Evolutionary conservation across 2,113 vertebrate genomes (phyloP).

Genomic region (Apodemus sylvaticus): DNA sequence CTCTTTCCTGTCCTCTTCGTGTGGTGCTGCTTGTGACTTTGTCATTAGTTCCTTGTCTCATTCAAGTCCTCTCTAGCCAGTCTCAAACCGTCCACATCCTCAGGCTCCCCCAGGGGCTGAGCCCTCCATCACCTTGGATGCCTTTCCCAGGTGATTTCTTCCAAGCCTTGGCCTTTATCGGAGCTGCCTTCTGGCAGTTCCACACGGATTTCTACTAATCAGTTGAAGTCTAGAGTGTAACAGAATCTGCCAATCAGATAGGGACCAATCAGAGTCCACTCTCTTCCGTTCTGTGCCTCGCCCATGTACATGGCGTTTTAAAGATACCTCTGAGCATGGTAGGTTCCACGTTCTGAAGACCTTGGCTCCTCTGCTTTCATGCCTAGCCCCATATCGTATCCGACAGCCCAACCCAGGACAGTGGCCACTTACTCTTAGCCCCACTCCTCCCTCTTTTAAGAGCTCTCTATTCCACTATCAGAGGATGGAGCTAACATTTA

Average conservation of each 20-base stretch:
- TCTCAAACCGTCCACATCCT: too few species aligned
- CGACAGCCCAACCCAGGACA: neutral
- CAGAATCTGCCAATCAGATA: too few species aligned
- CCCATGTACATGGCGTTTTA: neutral
- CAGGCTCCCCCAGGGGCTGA: neutral
- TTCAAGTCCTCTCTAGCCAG: too few species aligned
- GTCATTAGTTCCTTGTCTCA: neutral
- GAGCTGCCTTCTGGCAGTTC: neutral
- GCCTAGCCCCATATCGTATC: neutral
- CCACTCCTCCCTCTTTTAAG: neutral
- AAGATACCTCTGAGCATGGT: neutral
- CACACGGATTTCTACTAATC: neutral
- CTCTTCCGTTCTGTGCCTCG: neutral
- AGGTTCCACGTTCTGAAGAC: neutral
- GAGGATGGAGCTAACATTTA: neutral
- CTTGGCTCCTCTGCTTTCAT: neutral
- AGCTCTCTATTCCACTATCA: neutral
- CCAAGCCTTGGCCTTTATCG: neutral
- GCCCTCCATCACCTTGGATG: fast-evolving
- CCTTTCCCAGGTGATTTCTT: neutral
- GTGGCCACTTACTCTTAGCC: neutral
- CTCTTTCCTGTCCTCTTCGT: neutral
- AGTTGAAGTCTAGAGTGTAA: neutral
- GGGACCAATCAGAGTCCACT: neutral
- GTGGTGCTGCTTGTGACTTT: neutral